Conservation (phyloP, 2,888 invertebrate genomes). For the Aspidiotus rigidus region DNA sequence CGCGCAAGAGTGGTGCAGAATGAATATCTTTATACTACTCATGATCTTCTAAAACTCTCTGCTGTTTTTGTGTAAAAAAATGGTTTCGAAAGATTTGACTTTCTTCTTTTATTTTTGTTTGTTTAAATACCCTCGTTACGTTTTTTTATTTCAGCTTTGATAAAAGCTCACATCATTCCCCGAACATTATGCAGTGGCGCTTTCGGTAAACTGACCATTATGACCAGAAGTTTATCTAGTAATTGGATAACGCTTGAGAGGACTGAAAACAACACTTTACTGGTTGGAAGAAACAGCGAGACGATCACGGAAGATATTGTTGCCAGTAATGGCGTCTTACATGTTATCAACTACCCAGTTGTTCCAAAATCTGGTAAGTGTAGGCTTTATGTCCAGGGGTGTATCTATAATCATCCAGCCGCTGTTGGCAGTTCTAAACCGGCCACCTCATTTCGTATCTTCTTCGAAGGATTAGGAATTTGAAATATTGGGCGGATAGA, state of each 20-base stretch:
- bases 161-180: conserved; percentile 58
- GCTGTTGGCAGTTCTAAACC: too few relatives aligned
- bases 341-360: conserved; percentile 57
- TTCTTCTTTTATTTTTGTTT: neutral
- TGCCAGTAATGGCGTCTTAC: conserved; percentile 64
- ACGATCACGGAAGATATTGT: conserved; percentile 53
- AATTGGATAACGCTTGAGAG: conserved; percentile 47
- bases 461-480: too few relatives aligned
- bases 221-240: conserved; percentile 48
- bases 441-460: too few relatives aligned
- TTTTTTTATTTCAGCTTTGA: conserved; percentile 47
- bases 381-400: too few relatives aligned
- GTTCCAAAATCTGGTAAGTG: conserved; percentile 52
- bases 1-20: too few relatives aligned
- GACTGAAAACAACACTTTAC: conserved; percentile 48
- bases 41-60: too few relatives aligned
- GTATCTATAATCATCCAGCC: too few relatives aligned
- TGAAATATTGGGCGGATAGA: too few relatives aligned
- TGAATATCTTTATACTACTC: too few relatives aligned
- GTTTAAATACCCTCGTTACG: conserved; percentile 18
- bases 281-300: conserved; percentile 52
- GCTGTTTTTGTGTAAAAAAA: too few relatives aligned
- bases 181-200: conserved; percentile 58
- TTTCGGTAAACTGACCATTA: conserved; percentile 41
- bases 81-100: too few relatives aligned